These are phyloP conservation scores for Megaleporinus macrocephalus DNA, from an alignment of 2,113 vertebrate genomes.

Conservation along the genomic window DNA sequence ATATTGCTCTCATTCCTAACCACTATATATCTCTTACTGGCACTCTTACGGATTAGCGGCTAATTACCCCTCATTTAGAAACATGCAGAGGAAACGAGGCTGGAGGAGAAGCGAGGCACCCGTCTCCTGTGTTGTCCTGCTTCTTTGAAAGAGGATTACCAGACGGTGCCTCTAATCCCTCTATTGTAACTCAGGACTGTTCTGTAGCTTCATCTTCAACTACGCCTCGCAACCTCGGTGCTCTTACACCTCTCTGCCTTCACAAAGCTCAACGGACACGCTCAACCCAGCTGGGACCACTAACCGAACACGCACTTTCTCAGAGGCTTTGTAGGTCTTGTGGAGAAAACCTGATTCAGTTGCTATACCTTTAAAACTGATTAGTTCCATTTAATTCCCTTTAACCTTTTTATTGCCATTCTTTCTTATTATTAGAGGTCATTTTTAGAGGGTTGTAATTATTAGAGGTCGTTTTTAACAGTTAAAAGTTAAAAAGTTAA, in stretches of 20 bases:
- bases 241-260: neutral
- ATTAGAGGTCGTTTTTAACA: too few relatives aligned
- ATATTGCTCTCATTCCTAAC: constrained; percentile 15
- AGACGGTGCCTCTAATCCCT: constrained; percentile 67
- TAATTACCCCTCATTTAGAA: constrained; percentile 75
- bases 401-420: neutral
- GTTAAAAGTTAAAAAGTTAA: neutral
- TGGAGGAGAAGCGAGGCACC: constrained; percentile 69
- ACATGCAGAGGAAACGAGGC: constrained; percentile 54
- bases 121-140: constrained; percentile 59
- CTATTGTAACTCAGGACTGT: constrained; percentile 69
- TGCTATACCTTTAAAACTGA: neutral
- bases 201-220: constrained; percentile 50
- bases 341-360: neutral
- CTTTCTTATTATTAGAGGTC: neutral
- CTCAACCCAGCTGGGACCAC: neutral
- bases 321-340: constrained; percentile 15
- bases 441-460: too few relatives aligned
- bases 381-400: neutral
- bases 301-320: neutral
- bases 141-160: constrained; percentile 70
- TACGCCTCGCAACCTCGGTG: constrained; percentile 16
- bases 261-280: neutral
- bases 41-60: constrained; percentile 68
- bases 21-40: constrained; percentile 49